Base-by-base conservation (phyloP, 2,888 invertebrate species). In the Aleiodes alternator region DNA sequence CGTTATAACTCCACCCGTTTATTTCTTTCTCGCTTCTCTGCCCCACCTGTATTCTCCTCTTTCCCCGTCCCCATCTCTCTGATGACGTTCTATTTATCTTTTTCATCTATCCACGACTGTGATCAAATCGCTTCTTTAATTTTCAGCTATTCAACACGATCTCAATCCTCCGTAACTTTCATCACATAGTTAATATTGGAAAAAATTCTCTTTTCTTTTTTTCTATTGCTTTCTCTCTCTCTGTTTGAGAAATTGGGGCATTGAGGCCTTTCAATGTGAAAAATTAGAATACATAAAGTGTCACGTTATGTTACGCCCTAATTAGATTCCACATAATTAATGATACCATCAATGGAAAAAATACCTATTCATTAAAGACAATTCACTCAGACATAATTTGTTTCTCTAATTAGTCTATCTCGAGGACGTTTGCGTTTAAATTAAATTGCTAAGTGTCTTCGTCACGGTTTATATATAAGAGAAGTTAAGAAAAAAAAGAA, bases 111-210 rank as follows among this genome's bases (percentile, higher is more conserved):
- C 14, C 61, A 61, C 51, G n/a, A 73, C 55, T 43, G 29, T 34
- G 76, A 75, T 70, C 81, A 82, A 80, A 84, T 84, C 85, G 83
- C 81, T 83, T 84, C 83, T 85, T 84, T 85, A 85, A 86, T 86
- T 86, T 86, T 84, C 86, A 86, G 82, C 85, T 84, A 86, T 85
- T 84, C 84, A 84, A 86, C 85, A 83, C 84, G 83, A 84, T 85
- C 85, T 86, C 83, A 77, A 78, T 81, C 80, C 80, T 68, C 69
- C 76, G 64, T 78, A 85, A 84, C 79, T 85, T 84, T 83, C 81
- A 79, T 80, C 80, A 64, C 14, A 14, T 84, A 85, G 85, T 84
- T 84, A 83, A 85, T 86, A 85, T 84, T 84, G 79, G 80, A 85
- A 85, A 23, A 23, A 23, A 23, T 23, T 23, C 23, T 23, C 23